Conservation (phyloP, 2,888 invertebrate genomes). For the Drosophila subquinaria region DNA sequence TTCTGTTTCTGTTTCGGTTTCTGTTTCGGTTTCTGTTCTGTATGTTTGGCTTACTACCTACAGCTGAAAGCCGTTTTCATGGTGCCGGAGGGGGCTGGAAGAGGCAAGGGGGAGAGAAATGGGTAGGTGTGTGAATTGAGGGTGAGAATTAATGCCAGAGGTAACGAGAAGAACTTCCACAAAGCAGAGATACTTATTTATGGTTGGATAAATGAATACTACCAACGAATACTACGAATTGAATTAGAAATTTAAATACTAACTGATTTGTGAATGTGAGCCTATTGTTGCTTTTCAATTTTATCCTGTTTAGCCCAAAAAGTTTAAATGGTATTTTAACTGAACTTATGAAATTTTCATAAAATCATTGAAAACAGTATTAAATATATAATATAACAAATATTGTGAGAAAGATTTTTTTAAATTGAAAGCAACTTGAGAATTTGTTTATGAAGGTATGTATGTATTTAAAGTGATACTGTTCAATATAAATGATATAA, state of each 20-base stretch:
- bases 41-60: slow-evolving; percentile 7
- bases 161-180: slow-evolving; percentile 1
- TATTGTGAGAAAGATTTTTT: no score
- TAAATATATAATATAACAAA: no score
- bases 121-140: slow-evolving; percentile 6
- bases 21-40: background rate
- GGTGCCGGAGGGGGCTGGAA: no score
- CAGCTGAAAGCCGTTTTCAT: background rate
- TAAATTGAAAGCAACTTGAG: no score
- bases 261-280: slow-evolving; percentile 4
- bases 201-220: slow-evolving; percentile 24
- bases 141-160: slow-evolving; percentile 18
- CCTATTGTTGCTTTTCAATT: background rate
- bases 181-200: slow-evolving; percentile 27
- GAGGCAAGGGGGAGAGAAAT: background rate
- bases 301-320: background rate
- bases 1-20: slow-evolving; percentile 2
- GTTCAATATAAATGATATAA: no score
- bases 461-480: no score
- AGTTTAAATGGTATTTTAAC: background rate
- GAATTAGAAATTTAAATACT: slow-evolving; percentile 14
- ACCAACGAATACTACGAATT: background rate
- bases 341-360: background rate
- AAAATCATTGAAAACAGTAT: no score
- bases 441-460: no score